phyloP scores from a whole-genome alignment of 2,888 invertebrate species.

The Brachyptera putata region DNA sequence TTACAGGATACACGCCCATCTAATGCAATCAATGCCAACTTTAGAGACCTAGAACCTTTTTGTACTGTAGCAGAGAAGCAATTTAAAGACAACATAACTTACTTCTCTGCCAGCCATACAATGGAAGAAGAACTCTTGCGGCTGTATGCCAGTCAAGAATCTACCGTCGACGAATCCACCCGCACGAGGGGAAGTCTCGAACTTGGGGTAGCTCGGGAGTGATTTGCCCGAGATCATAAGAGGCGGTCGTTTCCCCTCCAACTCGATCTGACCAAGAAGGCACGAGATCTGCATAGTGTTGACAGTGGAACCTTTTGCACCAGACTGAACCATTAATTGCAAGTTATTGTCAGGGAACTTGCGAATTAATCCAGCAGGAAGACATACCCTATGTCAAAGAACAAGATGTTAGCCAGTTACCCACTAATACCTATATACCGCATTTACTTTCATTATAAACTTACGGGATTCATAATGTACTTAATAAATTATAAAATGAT shows the following conservation, averaged over 20 bases:
- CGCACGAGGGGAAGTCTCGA: slow-evolving; percentile 83
- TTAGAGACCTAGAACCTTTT: too few relatives aligned
- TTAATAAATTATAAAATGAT: too few relatives aligned
- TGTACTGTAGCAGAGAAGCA: too few relatives aligned
- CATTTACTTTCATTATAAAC: too few relatives aligned
- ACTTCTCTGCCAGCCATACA: slow-evolving; percentile 99
- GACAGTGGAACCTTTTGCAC: slow-evolving; percentile 97
- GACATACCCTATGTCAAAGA: slow-evolving; percentile 56
- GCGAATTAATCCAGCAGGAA: slow-evolving; percentile 78
- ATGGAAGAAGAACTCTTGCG: slow-evolving; percentile 98
- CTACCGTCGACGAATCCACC: slow-evolving; percentile 96
- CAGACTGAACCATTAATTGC: slow-evolving; percentile 97
- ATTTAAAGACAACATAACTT: too few relatives aligned
- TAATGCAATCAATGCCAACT: too few relatives aligned
- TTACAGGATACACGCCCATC: too few relatives aligned
- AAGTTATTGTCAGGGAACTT: slow-evolving; percentile 93
- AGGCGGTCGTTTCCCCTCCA: slow-evolving; percentile 96
- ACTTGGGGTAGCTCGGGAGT: slow-evolving; percentile 86
- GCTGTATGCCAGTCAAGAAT: slow-evolving; percentile 97
- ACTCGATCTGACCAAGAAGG: slow-evolving; percentile 93
- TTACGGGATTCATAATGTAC: too few relatives aligned
- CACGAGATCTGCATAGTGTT: slow-evolving; percentile 99
- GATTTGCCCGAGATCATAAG: slow-evolving; percentile 89
- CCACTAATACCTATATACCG: too few relatives aligned
- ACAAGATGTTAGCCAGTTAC: too few relatives aligned